A percentile compares a stretch with the other conserved stretches of the same genome.
phyloP scores from a whole-genome alignment of 2,797 vertebrate genomes.

The Gouania willdenowi region DNA sequence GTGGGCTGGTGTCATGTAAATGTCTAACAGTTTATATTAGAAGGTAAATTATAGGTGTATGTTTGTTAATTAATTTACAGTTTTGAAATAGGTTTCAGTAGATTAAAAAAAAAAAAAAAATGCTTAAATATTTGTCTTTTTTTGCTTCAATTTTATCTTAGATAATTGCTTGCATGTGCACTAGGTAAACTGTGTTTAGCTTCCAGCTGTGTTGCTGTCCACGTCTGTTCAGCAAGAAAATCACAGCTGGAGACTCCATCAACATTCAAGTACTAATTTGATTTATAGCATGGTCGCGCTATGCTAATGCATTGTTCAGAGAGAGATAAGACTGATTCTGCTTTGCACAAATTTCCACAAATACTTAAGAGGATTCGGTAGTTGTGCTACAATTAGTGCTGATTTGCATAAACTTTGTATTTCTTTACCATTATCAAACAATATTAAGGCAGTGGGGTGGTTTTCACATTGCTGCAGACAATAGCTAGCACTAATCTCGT shows the following conservation, averaged over 20 bases:
- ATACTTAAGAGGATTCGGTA: constrained; percentile 18
- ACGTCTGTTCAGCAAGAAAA: constrained; percentile 31
- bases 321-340: no score
- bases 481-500: constrained; percentile 10
- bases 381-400: constrained; percentile 9
- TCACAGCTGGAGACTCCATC: constrained; percentile 46
- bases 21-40: no score
- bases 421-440: constrained; percentile 10
- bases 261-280: constrained; percentile 44
- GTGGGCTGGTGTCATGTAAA: no score
- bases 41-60: no score
- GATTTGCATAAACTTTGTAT: background rate
- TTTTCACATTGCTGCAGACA: constrained; percentile 9
- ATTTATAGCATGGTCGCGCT: constrained; percentile 39
- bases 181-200: constrained; percentile 45
- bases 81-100: no score
- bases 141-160: no score
- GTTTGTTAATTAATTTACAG: no score
- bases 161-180: constrained; percentile 42
- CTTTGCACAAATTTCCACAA: no score
- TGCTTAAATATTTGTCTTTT: no score
- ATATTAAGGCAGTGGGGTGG: constrained; percentile 3
- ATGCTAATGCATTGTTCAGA: constrained; percentile 38
- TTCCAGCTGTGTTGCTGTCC: constrained; percentile 51
- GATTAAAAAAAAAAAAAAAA: no score